Conservation (phyloP, 2,797 vertebrate genomes). For the Myiotriccus ornatus region DNA sequence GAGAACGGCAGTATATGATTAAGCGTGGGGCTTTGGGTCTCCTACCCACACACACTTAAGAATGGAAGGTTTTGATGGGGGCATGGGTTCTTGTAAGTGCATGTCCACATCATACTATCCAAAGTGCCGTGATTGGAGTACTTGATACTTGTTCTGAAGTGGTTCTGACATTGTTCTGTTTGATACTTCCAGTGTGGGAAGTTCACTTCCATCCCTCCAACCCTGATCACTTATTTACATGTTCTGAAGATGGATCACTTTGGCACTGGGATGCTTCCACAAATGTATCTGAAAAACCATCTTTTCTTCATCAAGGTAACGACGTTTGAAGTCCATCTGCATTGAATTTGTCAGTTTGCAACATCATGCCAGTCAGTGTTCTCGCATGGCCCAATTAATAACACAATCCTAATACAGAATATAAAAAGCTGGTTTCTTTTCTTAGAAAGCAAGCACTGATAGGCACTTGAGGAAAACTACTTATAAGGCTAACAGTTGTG, state of each 20-base stretch:
- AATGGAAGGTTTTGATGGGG: neutral
- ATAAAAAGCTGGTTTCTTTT: neutral
- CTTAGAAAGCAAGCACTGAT: neutral
- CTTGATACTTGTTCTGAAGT: neutral
- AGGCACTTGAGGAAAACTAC: neutral
- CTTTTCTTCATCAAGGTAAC: slow-evolving; percentile 88
- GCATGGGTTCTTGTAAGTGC: neutral
- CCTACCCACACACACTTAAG: neutral
- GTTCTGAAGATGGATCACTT: slow-evolving; percentile 95
- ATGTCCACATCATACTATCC: neutral
- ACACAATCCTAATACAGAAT: neutral
- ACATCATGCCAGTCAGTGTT: neutral
- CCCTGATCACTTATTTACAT: slow-evolving; percentile 95
- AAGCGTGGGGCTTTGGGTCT: neutral
- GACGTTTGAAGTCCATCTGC: neutral
- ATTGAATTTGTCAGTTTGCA: neutral
- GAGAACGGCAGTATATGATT: neutral
- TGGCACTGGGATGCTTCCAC: slow-evolving; percentile 92
- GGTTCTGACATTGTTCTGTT: neutral
- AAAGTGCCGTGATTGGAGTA: neutral
- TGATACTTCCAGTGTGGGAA: slow-evolving; percentile 89
- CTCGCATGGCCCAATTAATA: neutral
- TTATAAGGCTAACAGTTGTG: neutral
- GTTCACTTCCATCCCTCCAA: slow-evolving; percentile 95
- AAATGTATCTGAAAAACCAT: slow-evolving; percentile 81